These are phyloP conservation scores for Aegotheles bennettii DNA, from an alignment of 2,113 vertebrate species.

Conservation along the genomic window DNA sequence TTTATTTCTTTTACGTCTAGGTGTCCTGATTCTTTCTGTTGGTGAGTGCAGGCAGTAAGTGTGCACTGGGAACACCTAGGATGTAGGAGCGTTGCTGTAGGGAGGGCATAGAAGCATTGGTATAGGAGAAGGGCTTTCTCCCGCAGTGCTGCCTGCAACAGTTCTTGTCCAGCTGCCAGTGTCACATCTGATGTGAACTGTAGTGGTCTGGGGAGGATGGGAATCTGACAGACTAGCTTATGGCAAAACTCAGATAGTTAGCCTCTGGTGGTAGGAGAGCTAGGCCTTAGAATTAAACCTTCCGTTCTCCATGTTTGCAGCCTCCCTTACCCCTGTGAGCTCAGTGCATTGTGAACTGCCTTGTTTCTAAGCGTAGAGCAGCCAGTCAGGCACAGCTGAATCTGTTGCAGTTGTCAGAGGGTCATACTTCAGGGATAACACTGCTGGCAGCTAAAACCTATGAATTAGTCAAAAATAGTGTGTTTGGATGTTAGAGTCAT, in stretches of 20 bases:
- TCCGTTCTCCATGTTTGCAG: rapidly evolving
- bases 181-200: not conserved
- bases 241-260: not conserved
- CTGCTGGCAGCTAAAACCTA: not conserved
- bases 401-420: not conserved
- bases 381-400: rapidly evolving
- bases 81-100: not conserved
- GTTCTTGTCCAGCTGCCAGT: not conserved
- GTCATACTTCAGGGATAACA: not conserved
- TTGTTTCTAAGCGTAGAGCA: not conserved
- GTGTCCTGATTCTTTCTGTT: not conserved
- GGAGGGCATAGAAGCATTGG: rapidly evolving
- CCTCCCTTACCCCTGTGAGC: not conserved
- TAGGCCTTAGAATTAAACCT: not conserved
- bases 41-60: not conserved
- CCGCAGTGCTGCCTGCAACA: not conserved
- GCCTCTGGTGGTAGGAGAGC: not conserved
- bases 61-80: not conserved
- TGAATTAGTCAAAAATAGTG: not conserved
- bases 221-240: not conserved
- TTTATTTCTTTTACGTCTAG: not conserved
- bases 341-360: rapidly evolving
- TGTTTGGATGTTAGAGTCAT: not conserved
- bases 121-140: not conserved
- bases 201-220: not conserved